Percentiles rank a stretch among this genome's conserved stretches.
phyloP scores from a whole-genome alignment of 1,140 invertebrate genomes.

The Mya arenaria region DNA sequence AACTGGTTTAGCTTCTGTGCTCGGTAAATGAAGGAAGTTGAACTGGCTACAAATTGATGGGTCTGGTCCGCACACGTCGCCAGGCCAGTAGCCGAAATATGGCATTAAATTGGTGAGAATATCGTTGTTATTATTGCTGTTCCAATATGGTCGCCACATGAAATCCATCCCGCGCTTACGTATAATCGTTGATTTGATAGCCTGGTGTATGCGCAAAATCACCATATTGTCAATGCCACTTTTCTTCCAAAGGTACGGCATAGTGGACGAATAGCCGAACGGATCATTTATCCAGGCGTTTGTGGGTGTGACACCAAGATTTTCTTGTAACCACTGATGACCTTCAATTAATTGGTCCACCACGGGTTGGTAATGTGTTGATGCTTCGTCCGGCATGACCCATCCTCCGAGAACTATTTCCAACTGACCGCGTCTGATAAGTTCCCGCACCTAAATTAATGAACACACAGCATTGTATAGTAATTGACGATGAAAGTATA shows the following conservation, averaged over 20 bases:
- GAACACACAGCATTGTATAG: background rate
- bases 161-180: slow-evolving; percentile 91
- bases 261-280: slow-evolving; percentile 91
- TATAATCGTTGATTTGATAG: slow-evolving; percentile 94
- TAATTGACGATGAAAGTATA: too few species aligned
- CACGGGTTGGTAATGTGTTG: slow-evolving; percentile 94
- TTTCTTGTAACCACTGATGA: slow-evolving; percentile 95
- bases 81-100: slow-evolving; percentile 98
- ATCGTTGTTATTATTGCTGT: slow-evolving; percentile 77
- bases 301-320: slow-evolving; percentile 88
- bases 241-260: slow-evolving; percentile 91
- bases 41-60: slow-evolving; percentile 96
- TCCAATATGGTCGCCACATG: slow-evolving; percentile 95
- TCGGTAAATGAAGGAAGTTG: slow-evolving; percentile 92
- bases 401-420: slow-evolving; percentile 97
- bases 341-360: slow-evolving; percentile 96
- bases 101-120: slow-evolving; percentile 92
- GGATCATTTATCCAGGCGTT: slow-evolving; percentile 97
- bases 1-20: background rate
- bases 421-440: slow-evolving; percentile 85
- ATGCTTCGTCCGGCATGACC: slow-evolving; percentile 98
- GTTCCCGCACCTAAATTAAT: slow-evolving; percentile 19
- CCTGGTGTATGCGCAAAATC: slow-evolving; percentile 96
- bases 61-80: slow-evolving; percentile 87
- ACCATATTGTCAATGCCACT: slow-evolving; percentile 91